phyloP scores from a whole-genome alignment of 2,113 vertebrate genomes.

The Osmerus mordax region DNA sequence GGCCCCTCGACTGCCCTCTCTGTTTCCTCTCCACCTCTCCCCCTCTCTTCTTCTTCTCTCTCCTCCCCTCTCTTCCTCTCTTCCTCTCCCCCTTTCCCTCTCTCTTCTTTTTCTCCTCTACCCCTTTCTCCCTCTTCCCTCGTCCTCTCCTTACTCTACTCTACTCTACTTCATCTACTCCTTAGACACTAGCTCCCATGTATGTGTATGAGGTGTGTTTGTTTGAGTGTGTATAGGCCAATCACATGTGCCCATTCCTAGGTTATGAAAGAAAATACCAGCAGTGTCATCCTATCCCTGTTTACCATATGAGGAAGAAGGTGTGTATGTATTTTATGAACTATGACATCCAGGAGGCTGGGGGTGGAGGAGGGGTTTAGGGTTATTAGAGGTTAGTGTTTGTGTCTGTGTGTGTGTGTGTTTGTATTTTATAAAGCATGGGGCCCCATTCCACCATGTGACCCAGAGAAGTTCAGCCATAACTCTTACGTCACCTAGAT shows the following conservation, averaged over 20 bases:
- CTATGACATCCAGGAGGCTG: slow-evolving; percentile 10
- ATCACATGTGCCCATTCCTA: slow-evolving; percentile 2
- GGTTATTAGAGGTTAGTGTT: background rate
- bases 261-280: slow-evolving; percentile 41
- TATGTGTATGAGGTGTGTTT: background rate
- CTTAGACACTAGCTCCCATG: too few relatives aligned
- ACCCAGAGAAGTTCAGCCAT: background rate
- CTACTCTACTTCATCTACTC: too few relatives aligned
- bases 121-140: too few relatives aligned
- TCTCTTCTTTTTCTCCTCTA: too few relatives aligned
- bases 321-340: background rate
- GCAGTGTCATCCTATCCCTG: slow-evolving; percentile 24
- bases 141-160: too few relatives aligned
- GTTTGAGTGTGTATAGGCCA: background rate
- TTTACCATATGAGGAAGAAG: slow-evolving; percentile 34
- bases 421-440: slow-evolving; percentile 7
- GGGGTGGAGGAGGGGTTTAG: too few relatives aligned
- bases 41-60: background rate
- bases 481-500: background rate
- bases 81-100: too few relatives aligned
- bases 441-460: background rate
- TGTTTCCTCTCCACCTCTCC: background rate
- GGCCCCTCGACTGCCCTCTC: background rate
- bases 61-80: too few relatives aligned
- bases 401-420: slow-evolving; percentile 21